Base-by-base conservation (phyloP, 2,113 vertebrate species). In the Gopherus evgoodei region DNA sequence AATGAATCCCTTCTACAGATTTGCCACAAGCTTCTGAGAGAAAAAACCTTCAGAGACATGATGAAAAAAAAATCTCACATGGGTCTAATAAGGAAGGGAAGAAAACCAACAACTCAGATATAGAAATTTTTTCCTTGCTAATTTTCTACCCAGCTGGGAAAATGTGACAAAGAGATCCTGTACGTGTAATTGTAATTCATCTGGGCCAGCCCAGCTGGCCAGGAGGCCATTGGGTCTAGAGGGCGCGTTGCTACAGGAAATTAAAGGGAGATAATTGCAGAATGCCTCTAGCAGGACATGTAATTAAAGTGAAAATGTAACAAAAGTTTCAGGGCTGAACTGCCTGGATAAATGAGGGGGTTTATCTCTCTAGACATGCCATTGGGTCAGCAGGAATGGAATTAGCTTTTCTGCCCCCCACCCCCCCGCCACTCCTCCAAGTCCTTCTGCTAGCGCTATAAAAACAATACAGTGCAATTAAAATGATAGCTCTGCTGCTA, bases 111-210 rank as follows among this genome's bases (percentile, higher is more conserved):
- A 35, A 11, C 53, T 62, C 54, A n/a, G 62, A 78, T 81, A 72
- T 49, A 1, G 4, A 24, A 38, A 11, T 53, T 19, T 2, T n/a
- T 90, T 76, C 88, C 54, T 25, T 11, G 79, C 90, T 89, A 4
- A 91, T 96, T 83, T 91, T 93, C 91, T 50, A 79, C 56, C 56
- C 93, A 56, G 90, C 88, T 75, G 56, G 22, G 5, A 65, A 29
- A 69, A 25, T 4, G 49, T 29, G 84, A 91, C 52, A 42, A 24
- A 85, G 86, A 86, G 87, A 50, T 90, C 69, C 50, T n/a, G 79
- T 11, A 5, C 0, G 1, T 38, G 7, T 22, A 54, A 76, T 31
- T 22, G 89, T 49, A 69, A 72, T 85, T 53, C 2, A 31, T 91
- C 84, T 52, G 59, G 76, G 50, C 6, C 79, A 57, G 84, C 44